phyloP scores from a whole-genome alignment of 2,797 vertebrate species.

The Otolemur crassicaudatus region DNA sequence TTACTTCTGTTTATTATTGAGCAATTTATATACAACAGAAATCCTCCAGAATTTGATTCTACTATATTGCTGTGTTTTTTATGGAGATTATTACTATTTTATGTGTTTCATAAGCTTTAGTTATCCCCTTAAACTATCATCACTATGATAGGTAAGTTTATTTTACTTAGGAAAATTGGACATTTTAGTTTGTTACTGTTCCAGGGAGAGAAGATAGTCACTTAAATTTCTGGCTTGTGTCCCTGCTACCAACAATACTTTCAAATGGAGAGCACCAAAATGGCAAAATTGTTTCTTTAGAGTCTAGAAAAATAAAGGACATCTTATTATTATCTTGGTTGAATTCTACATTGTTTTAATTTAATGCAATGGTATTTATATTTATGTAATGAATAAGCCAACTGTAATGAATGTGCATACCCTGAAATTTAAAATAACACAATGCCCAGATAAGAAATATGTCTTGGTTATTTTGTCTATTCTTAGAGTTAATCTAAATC shows the following conservation, averaged over 20 bases:
- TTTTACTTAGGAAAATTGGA: constrained; percentile 50
- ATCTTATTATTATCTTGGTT: constrained; percentile 37
- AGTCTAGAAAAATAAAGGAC: constrained; percentile 14
- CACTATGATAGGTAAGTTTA: not conserved
- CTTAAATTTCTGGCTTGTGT: constrained; percentile 13
- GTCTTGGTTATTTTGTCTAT: constrained; percentile 1
- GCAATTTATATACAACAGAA: constrained; percentile 34
- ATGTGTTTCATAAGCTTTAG: not conserved
- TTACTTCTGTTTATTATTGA: constrained; percentile 12
- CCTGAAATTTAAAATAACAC: constrained; percentile 37
- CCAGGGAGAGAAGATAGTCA: not conserved
- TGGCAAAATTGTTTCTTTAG: constrained; percentile 11
- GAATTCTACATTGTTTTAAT: constrained; percentile 47
- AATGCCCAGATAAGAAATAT: not conserved
- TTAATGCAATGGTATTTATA: constrained; percentile 24
- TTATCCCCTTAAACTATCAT: constrained; percentile 7
- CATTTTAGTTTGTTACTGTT: constrained; percentile 34
- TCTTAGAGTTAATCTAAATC: not conserved
- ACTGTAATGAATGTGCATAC: not conserved
- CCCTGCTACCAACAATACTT: not conserved
- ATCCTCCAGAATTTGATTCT: not conserved
- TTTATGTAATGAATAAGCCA: not conserved
- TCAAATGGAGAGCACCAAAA: not conserved
- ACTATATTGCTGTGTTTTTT: not conserved
- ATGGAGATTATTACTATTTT: not conserved